Percentiles rank a stretch among this genome's conserved stretches.
These are phyloP conservation scores for Lasioglossum villosulum DNA, from an alignment of 2,888 invertebrate species.

Conservation along the genomic window DNA sequence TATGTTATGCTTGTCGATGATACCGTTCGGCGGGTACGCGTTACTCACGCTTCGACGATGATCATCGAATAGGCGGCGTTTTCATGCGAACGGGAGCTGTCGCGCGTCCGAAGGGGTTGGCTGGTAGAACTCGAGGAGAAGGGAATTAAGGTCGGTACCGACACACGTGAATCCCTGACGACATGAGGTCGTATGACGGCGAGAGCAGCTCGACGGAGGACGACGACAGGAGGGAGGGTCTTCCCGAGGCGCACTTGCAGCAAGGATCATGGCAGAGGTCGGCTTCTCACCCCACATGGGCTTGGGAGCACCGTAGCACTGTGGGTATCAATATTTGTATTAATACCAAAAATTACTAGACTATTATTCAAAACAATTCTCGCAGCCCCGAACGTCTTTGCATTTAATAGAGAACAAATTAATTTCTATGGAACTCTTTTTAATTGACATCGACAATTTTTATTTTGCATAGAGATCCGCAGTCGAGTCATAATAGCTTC, in stretches of 20 bases:
- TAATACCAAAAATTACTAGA: background rate
- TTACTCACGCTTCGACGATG: constrained; percentile 31
- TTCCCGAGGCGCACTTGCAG: constrained; percentile 79
- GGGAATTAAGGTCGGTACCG: background rate
- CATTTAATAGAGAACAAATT: background rate
- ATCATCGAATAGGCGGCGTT: constrained; percentile 20
- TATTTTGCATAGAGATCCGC: background rate
- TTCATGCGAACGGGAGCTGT: constrained; percentile 8
- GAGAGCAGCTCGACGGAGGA: constrained; percentile 83
- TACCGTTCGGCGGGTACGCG: constrained; percentile 26
- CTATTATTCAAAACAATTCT: background rate
- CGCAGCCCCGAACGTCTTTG: no score
- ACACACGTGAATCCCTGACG: background rate
- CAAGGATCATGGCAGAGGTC: constrained; percentile 81
- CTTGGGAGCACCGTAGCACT: constrained; percentile 81
- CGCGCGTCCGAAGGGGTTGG: background rate
- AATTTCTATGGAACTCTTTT: background rate
- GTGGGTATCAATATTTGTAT: constrained; percentile 67
- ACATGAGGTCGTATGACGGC: constrained; percentile 83
- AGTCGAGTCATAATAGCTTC: background rate
- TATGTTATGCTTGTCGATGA: constrained; percentile 51
- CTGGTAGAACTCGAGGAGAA: background rate
- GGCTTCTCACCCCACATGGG: constrained; percentile 81
- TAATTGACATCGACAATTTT: background rate
- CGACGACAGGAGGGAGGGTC: constrained; percentile 80